Percentiles rank a stretch among this genome's conserved stretches.
These are phyloP conservation scores for Diorhabda carinulata DNA, from an alignment of 1,140 invertebrate species.

Conservation along the genomic window DNA sequence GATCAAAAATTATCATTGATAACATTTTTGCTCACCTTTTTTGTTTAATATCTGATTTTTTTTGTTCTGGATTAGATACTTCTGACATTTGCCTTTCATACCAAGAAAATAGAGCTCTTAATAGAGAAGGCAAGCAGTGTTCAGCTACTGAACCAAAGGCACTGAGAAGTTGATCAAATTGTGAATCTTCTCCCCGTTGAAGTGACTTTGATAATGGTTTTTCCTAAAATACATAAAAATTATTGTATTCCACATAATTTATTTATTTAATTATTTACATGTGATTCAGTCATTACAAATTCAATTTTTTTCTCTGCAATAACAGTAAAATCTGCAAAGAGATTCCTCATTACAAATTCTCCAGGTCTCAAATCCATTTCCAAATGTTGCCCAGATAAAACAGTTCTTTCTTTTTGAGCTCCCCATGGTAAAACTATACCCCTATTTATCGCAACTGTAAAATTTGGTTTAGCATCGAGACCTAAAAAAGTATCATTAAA, in stretches of 20 bases:
- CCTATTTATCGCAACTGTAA: slow-evolving; percentile 22
- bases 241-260: not conserved
- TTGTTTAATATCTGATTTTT: slow-evolving; percentile 63
- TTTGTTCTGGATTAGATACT: slow-evolving; percentile 52
- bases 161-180: slow-evolving; percentile 92
- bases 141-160: slow-evolving; percentile 93
- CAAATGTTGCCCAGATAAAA: slow-evolving; percentile 51
- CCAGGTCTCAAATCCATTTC: slow-evolving; percentile 76
- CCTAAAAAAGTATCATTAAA: not conserved
- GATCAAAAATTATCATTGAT: not conserved
- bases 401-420: slow-evolving; percentile 68
- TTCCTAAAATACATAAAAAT: slow-evolving; percentile 56
- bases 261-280: slow-evolving; percentile 52
- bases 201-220: slow-evolving; percentile 88
- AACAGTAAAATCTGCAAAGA: slow-evolving; percentile 91
- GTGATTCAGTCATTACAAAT: slow-evolving; percentile 83
- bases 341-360: slow-evolving; percentile 90
- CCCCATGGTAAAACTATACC: slow-evolving; percentile 72
- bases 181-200: slow-evolving; percentile 89
- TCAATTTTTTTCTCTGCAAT: slow-evolving; percentile 95
- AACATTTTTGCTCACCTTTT: slow-evolving; percentile 56
- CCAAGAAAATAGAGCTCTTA: slow-evolving; percentile 94
- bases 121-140: slow-evolving; percentile 92
- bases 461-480: not conserved
- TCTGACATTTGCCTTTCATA: slow-evolving; percentile 85